Base-by-base conservation (phyloP, 2,888 invertebrate species). In the Volucella zonaria region DNA sequence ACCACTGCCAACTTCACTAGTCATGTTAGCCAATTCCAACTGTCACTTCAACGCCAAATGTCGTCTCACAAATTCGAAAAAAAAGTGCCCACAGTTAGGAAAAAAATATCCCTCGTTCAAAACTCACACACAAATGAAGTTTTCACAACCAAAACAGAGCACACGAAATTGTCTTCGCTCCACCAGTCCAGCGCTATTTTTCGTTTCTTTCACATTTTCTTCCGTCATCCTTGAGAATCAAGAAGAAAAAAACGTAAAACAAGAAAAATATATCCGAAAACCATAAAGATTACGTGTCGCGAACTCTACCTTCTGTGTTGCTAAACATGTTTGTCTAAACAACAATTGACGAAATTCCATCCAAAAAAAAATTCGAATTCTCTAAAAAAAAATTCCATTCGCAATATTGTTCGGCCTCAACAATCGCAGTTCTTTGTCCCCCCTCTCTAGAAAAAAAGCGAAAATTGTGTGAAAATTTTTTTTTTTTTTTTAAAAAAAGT, bases 101-200 rank as follows among this genome's bases (percentile, higher is more conserved):
- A 52, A 67, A 38, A 61, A 75, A 14, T 11, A 10, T 11, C 61
- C 47, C 61, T 18, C 43, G 40, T 54, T 62, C 45, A 31, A 31
- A 31, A 31, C 31, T 31, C 64, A n/a, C 70, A 70, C 68, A 70
- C 59, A 75, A 66, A 75, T 64, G 49, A 64, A 62, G 71, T 80
- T 71, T 71, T 62, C 75, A 76, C 68, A 83, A 83, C 83, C 80
- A 83, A 79, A 80, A 80, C 80, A 83, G 49, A 80, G 42, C 49
- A 74, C 49, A 75, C 66, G 58, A 43, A 58, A 51, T 71, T 71
- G 61, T 52, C 59, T 49, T 67, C n/a, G 52, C 52, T 70, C 15
- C 64, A 64, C 61, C 59, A 71, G 66, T 83, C 70, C 62, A 68
- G 47, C 47, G 59, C 47, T 49, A 64, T 79, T 78, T 79, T 82